Evolutionary conservation across 2,113 vertebrate genomes (phyloP).

Genomic region (Heptranchias perlo): DNA sequence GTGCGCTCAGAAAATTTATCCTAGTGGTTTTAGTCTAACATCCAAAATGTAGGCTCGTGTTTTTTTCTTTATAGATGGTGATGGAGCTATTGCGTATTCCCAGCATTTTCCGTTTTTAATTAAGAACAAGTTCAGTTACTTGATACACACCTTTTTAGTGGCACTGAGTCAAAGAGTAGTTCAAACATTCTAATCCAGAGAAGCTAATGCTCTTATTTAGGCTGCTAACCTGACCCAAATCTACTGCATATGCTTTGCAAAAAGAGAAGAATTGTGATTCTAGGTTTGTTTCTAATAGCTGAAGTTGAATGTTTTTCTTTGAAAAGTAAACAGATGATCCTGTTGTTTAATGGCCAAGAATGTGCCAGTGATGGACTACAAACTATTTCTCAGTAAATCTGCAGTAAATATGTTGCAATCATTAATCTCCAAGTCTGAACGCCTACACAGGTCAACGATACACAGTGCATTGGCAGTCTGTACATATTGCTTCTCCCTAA

Average conservation of each 20-base stretch:
- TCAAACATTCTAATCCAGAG: neutral
- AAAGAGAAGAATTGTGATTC: neutral
- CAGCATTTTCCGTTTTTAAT: neutral
- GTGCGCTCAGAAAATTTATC: neutral
- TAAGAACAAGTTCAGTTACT: neutral
- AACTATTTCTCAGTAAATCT: neutral
- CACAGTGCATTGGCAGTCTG: neutral
- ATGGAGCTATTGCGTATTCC: neutral
- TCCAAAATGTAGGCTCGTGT: neutral
- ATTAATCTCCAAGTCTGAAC: slow-evolving; percentile 11
- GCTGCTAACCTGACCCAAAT: neutral
- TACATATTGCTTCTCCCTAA: neutral
- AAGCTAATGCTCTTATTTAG: neutral
- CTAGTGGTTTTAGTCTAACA: neutral
- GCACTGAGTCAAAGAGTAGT: neutral
- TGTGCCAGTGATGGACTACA: neutral
- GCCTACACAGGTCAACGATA: neutral
- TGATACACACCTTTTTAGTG: neutral
- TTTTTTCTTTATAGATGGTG: neutral
- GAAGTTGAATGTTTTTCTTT: neutral
- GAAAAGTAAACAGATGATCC: neutral
- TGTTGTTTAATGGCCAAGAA: neutral
- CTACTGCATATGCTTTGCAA: neutral
- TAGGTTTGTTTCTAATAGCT: too few species aligned
- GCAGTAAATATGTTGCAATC: neutral